Evolutionary conservation across 1,140 invertebrate species (phyloP).

Genomic region (Drosophila albomicans): DNA sequence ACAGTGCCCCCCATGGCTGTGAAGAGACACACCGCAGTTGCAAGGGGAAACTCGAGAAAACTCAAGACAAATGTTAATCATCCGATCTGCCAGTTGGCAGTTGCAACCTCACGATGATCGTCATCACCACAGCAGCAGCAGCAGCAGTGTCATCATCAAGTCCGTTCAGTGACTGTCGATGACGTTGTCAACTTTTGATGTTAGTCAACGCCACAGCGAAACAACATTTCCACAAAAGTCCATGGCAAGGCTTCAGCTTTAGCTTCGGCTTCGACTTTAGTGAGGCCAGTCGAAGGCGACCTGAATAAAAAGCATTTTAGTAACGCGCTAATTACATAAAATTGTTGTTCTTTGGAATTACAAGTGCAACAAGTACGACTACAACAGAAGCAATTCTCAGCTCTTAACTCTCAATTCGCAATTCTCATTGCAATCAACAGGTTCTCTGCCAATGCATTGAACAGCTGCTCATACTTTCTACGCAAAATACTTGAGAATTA

Average conservation of each 20-base stretch:
- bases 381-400: not conserved
- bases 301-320: slow-evolving; percentile 76
- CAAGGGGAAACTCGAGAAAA: slow-evolving; percentile 25
- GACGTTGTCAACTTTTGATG: slow-evolving; percentile 57
- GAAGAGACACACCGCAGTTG: too few species aligned
- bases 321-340: slow-evolving; percentile 77
- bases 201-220: slow-evolving; percentile 37
- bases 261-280: slow-evolving; percentile 3
- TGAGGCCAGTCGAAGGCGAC: slow-evolving; percentile 50
- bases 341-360: slow-evolving; percentile 63
- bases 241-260: slow-evolving; percentile 28
- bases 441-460: not conserved
- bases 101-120: slow-evolving; percentile 35
- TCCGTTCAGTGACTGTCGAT: slow-evolving; percentile 55
- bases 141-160: slow-evolving; percentile 40
- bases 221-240: slow-evolving; percentile 46
- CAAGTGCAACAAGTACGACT: slow-evolving; percentile 29
- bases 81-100: slow-evolving; percentile 28
- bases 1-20: not conserved
- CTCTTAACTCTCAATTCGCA: not conserved
- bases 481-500: too few species aligned
- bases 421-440: not conserved
- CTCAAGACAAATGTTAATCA: slow-evolving; percentile 68
- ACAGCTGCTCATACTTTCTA: too few species aligned
- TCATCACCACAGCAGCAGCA: not conserved